These are phyloP conservation scores for Epinephelus coioides DNA, from an alignment of 2,797 vertebrate genomes.

Conservation along the genomic window DNA sequence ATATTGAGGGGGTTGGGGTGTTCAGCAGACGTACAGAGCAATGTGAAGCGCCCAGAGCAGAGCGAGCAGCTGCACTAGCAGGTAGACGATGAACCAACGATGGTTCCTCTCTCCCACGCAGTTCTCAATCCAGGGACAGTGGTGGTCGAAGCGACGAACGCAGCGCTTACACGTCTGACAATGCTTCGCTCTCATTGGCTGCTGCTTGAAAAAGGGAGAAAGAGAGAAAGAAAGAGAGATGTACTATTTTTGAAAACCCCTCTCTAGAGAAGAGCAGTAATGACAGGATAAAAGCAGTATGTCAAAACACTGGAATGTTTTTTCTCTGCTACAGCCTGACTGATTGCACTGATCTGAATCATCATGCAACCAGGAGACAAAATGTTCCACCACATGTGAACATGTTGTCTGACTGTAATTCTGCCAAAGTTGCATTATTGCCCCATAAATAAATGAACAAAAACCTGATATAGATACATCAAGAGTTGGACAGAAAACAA, in stretches of 20 bases:
- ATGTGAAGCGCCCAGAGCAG: slow-evolving; percentile 90
- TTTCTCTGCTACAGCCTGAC: neutral
- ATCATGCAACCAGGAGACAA: neutral
- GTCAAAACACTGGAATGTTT: neutral
- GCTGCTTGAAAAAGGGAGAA: slow-evolving; percentile 79
- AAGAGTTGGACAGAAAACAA: neutral
- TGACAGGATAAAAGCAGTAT: neutral
- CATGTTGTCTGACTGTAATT: neutral
- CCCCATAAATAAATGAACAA: neutral
- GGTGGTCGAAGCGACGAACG: slow-evolving; percentile 93
- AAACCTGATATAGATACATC: neutral
- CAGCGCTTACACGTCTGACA: slow-evolving; percentile 90
- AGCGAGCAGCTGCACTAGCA: slow-evolving; percentile 88
- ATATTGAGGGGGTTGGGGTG: no score
- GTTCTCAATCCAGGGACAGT: slow-evolving; percentile 96
- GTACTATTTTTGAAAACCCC: neutral
- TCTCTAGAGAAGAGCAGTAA: no score
- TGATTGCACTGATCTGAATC: neutral
- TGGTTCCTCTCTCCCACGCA: slow-evolving; percentile 94
- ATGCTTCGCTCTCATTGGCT: slow-evolving; percentile 93
- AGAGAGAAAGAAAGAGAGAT: neutral
- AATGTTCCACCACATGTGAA: neutral
- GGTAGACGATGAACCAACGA: slow-evolving; percentile 90
- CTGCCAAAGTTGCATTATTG: neutral
- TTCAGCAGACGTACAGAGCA: slow-evolving; percentile 88